These are phyloP conservation scores for Lutjanus erythropterus DNA, from an alignment of 2,113 vertebrate genomes.

Conservation along the genomic window DNA sequence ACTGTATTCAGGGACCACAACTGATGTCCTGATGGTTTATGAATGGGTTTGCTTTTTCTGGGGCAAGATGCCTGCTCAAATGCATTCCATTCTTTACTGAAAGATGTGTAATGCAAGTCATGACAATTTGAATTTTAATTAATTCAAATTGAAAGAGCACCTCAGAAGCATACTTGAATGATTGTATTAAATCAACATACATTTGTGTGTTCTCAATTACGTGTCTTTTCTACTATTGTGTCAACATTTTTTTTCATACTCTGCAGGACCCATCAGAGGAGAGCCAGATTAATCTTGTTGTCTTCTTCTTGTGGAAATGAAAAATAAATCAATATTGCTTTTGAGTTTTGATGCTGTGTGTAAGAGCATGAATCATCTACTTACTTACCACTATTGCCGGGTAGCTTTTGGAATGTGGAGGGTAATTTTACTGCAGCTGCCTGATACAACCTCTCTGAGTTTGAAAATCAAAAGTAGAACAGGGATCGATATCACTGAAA, in stretches of 20 bases:
- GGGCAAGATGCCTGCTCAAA: not conserved
- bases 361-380: slow-evolving; percentile 12
- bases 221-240: not conserved
- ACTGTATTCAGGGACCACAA: slow-evolving; percentile 8
- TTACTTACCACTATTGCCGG: slow-evolving; percentile 2
- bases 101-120: not conserved
- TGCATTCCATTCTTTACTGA: not conserved
- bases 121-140: not conserved
- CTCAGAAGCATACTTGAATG: not conserved
- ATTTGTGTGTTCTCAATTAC: slow-evolving; percentile 1
- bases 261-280: not conserved
- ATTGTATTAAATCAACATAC: slow-evolving; percentile 18
- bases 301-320: slow-evolving; percentile 22
- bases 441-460: slow-evolving; percentile 1
- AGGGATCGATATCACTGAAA: slow-evolving; percentile 2
- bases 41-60: slow-evolving; percentile 25
- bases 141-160: not conserved
- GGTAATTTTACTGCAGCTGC: not conserved
- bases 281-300: slow-evolving; percentile 30
- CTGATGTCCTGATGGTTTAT: slow-evolving; percentile 24
- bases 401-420: slow-evolving; percentile 8
- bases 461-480: slow-evolving; percentile 1
- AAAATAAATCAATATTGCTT: slow-evolving; percentile 37
- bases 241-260: slow-evolving; percentile 4
- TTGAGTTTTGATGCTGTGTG: slow-evolving; percentile 32